Evolutionary conservation across 2,113 vertebrate species (phyloP).

Genomic region (Calyptommatus sinebrachiatus): DNA sequence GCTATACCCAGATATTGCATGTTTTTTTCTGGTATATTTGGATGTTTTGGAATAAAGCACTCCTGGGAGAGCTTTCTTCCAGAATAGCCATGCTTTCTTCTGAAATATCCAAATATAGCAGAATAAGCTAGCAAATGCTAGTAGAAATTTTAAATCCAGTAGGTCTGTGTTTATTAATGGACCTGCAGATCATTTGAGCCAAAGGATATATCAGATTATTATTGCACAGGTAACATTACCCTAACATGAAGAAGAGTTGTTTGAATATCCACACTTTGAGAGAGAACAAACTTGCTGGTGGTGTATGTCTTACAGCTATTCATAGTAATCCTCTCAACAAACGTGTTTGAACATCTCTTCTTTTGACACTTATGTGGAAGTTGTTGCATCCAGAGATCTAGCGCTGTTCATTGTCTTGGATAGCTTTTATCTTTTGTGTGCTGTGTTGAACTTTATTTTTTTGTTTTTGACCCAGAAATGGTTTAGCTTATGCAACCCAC

Average conservation of each 20-base stretch:
- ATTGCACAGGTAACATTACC: neutral
- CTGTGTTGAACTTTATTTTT: neutral
- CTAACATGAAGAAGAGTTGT: neutral
- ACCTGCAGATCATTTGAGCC: neutral
- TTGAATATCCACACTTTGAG: neutral
- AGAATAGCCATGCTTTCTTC: no score
- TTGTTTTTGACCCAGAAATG: neutral
- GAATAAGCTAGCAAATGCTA: neutral
- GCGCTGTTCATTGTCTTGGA: neutral
- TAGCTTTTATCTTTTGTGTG: neutral
- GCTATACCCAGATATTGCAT: no score
- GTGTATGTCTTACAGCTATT: neutral
- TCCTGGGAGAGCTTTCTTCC: no score
- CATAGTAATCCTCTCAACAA: neutral
- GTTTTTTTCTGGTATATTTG: no score
- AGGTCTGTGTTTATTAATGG: neutral
- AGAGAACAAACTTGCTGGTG: neutral
- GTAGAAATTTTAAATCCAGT: neutral
- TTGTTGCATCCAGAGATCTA: neutral
- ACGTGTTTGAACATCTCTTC: neutral
- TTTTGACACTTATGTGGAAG: neutral
- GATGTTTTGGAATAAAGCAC: no score
- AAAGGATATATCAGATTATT: neutral
- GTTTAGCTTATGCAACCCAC: neutral
- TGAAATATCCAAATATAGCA: no score